Evolutionary conservation across 2,888 invertebrate species (phyloP), one percentile per base, ranked within the genome.

Genomic region (Caenorhabditis virilis): DNA sequence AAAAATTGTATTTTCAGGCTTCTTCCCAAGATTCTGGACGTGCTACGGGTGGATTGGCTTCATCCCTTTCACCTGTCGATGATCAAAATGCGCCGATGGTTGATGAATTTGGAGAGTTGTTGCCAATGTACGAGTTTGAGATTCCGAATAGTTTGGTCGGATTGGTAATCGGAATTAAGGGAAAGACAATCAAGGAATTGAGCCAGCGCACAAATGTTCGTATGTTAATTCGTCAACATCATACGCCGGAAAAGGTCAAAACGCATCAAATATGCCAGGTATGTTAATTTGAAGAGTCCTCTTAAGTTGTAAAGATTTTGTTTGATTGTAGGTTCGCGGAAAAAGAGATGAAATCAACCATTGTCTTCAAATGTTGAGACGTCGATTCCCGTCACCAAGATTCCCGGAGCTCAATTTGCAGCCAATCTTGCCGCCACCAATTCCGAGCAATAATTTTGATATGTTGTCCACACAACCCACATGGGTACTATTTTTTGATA

Each of bases 81-180:
- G 72, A 72, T 22, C 5, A 5, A 42, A 23, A 35, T 35, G 23
- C 16, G 20, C 41, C 38, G 23, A 26, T 60, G 6, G 55, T 27
- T 38, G 63, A 47, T 43, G 30, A 48, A 26, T 54, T 57, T 2
- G 51, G 41, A 3, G 65, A 73, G 11, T 49, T 45, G 46, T 50
- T 72, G 39, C 83, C 83, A 26, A 76, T 79, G 67, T 83, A 83
- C 74, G 83, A 83, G 51, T 83, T 83, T 60, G 83, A 83, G 56
- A 78, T 83, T 35, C 83, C 83, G 18, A 80, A 83, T 62, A 75
- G 76, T 33, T 69, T 83, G 35, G 83, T 83, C 49, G 83, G 83
- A 18, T 70, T 83, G 22, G 74, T 83, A 22, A 83, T 83, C 48
- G 83, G 83, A 22, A 66, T 80, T 42, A 78, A 80, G 51, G 83